These are phyloP conservation scores for Frieseomelitta varia DNA, from an alignment of 1,140 invertebrate species.

Conservation along the genomic window DNA sequence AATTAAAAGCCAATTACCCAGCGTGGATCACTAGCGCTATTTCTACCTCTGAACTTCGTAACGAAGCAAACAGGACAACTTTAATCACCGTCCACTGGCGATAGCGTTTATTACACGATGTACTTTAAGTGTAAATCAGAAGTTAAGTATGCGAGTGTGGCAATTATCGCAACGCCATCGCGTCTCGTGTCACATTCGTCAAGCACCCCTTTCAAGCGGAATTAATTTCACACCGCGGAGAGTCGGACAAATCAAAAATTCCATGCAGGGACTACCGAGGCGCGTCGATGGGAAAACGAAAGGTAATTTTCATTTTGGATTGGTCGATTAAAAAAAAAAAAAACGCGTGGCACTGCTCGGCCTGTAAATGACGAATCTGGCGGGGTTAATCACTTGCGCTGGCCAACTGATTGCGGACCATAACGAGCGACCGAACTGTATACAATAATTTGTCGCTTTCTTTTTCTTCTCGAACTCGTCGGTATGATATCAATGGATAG, in stretches of 20 bases:
- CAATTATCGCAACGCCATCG: not conserved
- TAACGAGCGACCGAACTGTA: no score
- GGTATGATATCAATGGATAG: no score
- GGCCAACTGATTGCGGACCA: no score
- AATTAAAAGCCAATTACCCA: not conserved
- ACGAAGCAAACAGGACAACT: not conserved
- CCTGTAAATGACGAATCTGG: not conserved
- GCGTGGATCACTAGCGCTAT: not conserved
- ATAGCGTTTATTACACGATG: not conserved
- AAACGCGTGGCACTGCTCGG: not conserved
- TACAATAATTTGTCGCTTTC: no score
- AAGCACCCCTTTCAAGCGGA: not conserved
- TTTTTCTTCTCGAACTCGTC: no score
- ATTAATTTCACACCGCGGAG: not conserved
- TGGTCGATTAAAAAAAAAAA: not conserved
- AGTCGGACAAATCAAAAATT: not conserved
- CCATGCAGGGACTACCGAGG: not conserved
- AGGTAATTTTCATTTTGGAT: not conserved
- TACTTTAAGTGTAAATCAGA: constrained; percentile 4
- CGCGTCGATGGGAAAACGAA: not conserved
- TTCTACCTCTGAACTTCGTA: not conserved
- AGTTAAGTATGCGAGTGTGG: not conserved
- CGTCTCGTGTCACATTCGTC: constrained; percentile 3
- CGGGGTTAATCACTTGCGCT: no score
- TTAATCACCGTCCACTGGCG: not conserved